phyloP scores from a whole-genome alignment of 2,113 vertebrate species.

The Eolophus roseicapilla region DNA sequence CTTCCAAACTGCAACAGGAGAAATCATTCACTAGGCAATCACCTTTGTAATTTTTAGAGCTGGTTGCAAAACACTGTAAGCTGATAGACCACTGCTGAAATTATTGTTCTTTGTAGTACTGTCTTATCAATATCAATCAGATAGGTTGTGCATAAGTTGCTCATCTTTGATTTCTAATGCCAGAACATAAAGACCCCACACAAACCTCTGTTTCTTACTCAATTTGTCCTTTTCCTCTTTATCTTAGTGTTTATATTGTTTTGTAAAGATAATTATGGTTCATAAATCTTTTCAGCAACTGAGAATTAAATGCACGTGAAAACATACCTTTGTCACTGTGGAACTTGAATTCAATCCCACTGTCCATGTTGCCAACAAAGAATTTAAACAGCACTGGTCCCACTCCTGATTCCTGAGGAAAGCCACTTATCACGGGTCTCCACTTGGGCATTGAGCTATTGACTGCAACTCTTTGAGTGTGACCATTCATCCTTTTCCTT shows the following conservation, averaged over 20 bases:
- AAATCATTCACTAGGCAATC: background rate
- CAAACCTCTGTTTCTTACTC: background rate
- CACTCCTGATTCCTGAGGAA: background rate
- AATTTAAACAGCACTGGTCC: background rate
- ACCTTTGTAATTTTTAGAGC: background rate
- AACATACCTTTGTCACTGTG: background rate
- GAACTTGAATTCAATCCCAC: background rate
- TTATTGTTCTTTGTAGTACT: background rate
- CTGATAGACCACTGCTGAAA: background rate
- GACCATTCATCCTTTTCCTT: background rate
- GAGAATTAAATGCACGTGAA: conserved; percentile 15
- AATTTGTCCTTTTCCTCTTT: background rate
- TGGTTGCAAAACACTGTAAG: background rate
- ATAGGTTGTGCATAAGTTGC: background rate
- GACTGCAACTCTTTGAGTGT: background rate
- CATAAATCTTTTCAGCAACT: conserved; percentile 41
- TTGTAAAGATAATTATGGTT: conserved; percentile 30
- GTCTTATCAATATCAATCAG: background rate
- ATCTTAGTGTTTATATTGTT: background rate
- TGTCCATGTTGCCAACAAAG: background rate
- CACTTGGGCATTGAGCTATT: background rate
- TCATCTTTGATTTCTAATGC: background rate
- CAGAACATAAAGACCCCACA: background rate
- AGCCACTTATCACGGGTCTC: background rate
- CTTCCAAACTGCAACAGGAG: background rate